Base-by-base conservation (phyloP, 2,797 vertebrate genomes). In the Knipowitschia caucasica region DNA sequence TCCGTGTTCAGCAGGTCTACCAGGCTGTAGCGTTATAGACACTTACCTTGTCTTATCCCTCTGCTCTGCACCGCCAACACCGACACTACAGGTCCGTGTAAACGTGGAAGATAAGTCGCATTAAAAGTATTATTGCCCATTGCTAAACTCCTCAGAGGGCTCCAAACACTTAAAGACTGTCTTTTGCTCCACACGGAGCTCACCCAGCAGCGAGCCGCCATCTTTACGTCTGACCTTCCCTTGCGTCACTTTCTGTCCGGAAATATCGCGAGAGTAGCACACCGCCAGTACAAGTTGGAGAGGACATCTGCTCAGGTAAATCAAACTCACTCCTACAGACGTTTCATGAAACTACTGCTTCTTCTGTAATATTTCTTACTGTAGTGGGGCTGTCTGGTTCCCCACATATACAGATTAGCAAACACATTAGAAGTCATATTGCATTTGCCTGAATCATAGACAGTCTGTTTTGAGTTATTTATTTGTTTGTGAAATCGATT, bases 31-130 rank as follows among this genome's bases (percentile, higher is more conserved):
- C 31, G n/a, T 53, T 53, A 4, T 1, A n/a, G 7, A 10, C 3
- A n/a, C 75, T 83, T 62, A 90, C 90, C 89, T 53, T 87, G 73
- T 2, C 90, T 85, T 53, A 92, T 31, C 7, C 88, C 87, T 40
- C 91, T 78, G 49, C 67, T 82, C 53, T 82, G 86, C 7, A 58
- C 17, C 4, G 24, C 64, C 3, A 81, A 38, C 40, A 73, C 47
- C 1, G 75, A 49, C 2, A 83, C 15, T 33, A 63, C 62, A 0
- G 78, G 69, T 5, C 60, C 43, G 40, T 47, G 61, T 59, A 71
- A 46, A 34, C 21, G 56, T 7, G 43, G 65, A 1, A 76, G 35
- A 21, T 59, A 0, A 18, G 15, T 50, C 3, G 60, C 11, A 1
- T 34, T 60, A 0, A 15, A 20, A 0, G 24, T 15, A 2, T 14